A percentile compares a stretch with the other conserved stretches of the same genome.
phyloP scores from a whole-genome alignment of 2,113 vertebrate genomes.

The Phalacrocorax pelagicus region DNA sequence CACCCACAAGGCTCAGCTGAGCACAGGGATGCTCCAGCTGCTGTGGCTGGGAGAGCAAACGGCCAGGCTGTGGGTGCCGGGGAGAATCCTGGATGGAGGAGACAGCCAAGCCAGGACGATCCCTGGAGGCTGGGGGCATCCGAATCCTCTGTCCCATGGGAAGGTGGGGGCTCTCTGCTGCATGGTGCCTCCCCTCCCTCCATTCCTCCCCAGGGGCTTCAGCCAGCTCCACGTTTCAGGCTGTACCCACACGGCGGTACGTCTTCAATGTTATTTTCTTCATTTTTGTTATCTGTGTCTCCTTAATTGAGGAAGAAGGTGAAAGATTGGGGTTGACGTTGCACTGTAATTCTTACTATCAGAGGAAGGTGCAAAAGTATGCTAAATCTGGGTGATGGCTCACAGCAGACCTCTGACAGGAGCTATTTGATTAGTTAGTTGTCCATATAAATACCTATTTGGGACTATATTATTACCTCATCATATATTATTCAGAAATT shows the following conservation, averaged over 20 bases:
- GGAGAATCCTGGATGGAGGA: rapidly evolving
- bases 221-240: rapidly evolving
- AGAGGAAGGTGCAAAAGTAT: background rate
- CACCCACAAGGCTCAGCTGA: rapidly evolving
- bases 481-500: background rate
- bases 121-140: background rate
- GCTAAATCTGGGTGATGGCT: background rate
- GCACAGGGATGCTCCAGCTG: background rate
- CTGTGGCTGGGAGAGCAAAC: background rate
- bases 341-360: background rate
- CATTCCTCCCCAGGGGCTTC: background rate
- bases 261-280: background rate
- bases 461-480: background rate
- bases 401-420: background rate
- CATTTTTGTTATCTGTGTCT: background rate
- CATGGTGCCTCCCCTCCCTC: background rate
- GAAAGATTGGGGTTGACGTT: background rate
- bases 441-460: background rate
- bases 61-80: background rate
- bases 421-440: background rate
- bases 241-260: background rate
- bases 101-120: background rate
- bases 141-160: background rate
- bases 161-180: background rate
- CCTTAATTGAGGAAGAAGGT: background rate